These are phyloP conservation scores for Griposia aprilina DNA, from an alignment of 2,888 invertebrate genomes.

Conservation along the genomic window DNA sequence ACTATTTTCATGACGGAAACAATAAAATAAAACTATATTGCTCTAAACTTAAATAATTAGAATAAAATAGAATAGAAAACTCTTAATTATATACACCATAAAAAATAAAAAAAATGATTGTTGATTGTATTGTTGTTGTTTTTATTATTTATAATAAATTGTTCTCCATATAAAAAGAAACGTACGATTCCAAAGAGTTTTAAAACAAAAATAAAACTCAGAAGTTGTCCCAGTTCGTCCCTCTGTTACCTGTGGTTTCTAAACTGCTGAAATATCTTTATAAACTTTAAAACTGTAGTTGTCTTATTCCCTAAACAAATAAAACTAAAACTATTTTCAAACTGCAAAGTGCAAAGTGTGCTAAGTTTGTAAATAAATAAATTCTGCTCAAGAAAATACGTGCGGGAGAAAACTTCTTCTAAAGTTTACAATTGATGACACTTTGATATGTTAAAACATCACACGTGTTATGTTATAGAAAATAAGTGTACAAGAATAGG, in stretches of 20 bases:
- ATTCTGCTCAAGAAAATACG: slow-evolving; percentile 29
- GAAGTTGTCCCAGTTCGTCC: slow-evolving; percentile 9
- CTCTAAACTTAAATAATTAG: neutral
- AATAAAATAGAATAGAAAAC: too few species aligned
- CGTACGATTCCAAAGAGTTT: neutral
- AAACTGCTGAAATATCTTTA: slow-evolving; percentile 37
- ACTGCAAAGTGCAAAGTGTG: slow-evolving; percentile 44
- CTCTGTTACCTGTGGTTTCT: slow-evolving; percentile 17
- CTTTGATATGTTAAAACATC: slow-evolving; percentile 15
- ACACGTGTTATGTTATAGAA: neutral
- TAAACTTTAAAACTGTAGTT: slow-evolving; percentile 27
- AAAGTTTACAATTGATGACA: slow-evolving; percentile 21
- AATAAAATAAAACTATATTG: neutral
- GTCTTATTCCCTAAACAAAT: slow-evolving; percentile 54
- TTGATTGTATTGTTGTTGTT: too few species aligned
- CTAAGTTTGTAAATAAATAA: slow-evolving; percentile 48
- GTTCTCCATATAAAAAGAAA: neutral
- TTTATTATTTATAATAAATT: neutral
- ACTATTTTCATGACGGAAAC: too few species aligned
- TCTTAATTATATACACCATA: too few species aligned
- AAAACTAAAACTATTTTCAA: slow-evolving; percentile 39
- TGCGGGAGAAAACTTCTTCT: slow-evolving; percentile 17
- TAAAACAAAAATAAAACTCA: slow-evolving; percentile 12
- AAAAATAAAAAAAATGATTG: too few species aligned
- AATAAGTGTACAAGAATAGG: neutral